These are phyloP conservation scores for Nymphalis c-album DNA, from an alignment of 2,888 invertebrate genomes.

Conservation along the genomic window DNA sequence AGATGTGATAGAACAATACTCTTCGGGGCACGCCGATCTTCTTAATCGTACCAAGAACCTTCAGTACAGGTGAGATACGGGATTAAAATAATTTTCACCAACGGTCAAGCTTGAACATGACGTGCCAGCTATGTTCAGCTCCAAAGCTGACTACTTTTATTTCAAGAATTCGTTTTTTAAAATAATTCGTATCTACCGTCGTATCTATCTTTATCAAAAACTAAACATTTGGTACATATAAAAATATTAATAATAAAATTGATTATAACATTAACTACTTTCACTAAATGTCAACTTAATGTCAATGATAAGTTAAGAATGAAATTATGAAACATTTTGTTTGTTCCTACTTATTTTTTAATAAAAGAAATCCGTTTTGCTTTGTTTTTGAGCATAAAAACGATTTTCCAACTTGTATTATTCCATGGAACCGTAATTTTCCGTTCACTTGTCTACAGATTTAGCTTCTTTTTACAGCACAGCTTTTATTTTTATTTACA, in stretches of 20 bases:
- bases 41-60: slow-evolving; percentile 93
- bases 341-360: slow-evolving; percentile 35
- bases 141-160: background rate
- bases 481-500: slow-evolving; percentile 23
- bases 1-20: slow-evolving; percentile 96
- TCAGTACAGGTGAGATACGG: slow-evolving; percentile 86
- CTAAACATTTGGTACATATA: too few relatives aligned
- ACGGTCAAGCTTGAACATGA: background rate
- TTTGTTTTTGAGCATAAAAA: background rate
- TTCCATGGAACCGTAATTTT: background rate
- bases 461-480: slow-evolving; percentile 16
- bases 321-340: slow-evolving; percentile 21
- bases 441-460: slow-evolving; percentile 2
- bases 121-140: background rate
- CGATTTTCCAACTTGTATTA: background rate
- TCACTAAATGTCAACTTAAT: too few relatives aligned
- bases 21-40: slow-evolving; percentile 93
- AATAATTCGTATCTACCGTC: background rate
- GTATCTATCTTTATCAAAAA: too few relatives aligned
- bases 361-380: background rate
- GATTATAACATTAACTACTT: too few relatives aligned
- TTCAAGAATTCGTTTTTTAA: background rate
- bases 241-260: too few relatives aligned
- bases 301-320: background rate
- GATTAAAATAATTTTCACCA: slow-evolving; percentile 31